Percentiles rank a stretch among this genome's conserved stretches.
phyloP scores from a whole-genome alignment of 2,888 invertebrate genomes.

The Pegoplata infirma region DNA sequence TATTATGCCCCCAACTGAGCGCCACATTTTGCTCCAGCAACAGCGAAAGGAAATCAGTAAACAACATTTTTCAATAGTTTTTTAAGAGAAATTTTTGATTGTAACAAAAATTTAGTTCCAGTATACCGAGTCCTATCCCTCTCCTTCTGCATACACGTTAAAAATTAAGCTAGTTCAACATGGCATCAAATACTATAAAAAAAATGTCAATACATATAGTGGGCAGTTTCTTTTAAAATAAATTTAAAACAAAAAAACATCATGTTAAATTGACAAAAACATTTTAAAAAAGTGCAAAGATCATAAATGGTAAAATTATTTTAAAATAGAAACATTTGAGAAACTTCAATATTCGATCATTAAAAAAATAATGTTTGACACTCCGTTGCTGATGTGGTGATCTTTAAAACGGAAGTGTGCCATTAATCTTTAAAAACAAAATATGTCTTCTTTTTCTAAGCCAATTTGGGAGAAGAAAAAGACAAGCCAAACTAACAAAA shows the following conservation, averaged over 20 bases:
- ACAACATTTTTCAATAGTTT: too few relatives aligned
- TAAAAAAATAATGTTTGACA: slow-evolving; percentile 20
- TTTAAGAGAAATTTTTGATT: too few relatives aligned
- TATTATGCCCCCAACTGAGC: too few relatives aligned
- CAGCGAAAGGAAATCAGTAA: too few relatives aligned
- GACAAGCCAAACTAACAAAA: slow-evolving; percentile 17
- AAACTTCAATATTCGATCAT: slow-evolving; percentile 30
- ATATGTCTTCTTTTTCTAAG: slow-evolving; percentile 35
- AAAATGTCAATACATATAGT: slow-evolving; percentile 34
- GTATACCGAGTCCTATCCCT: too few relatives aligned
- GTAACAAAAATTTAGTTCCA: too few relatives aligned
- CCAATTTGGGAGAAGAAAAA: neutral
- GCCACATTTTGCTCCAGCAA: too few relatives aligned
- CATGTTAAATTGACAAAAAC: slow-evolving; percentile 34
- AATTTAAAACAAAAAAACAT: slow-evolving; percentile 14
- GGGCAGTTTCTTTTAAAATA: slow-evolving; percentile 28
- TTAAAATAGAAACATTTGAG: slow-evolving; percentile 3
- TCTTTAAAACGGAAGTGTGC: slow-evolving; percentile 53
- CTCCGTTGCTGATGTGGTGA: slow-evolving; percentile 5
- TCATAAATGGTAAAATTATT: slow-evolving; percentile 26
- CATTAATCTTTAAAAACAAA: slow-evolving; percentile 56
- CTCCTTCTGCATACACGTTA: too few relatives aligned
- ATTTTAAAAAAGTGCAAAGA: slow-evolving; percentile 54
- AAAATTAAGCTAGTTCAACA: too few relatives aligned
- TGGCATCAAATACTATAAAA: slow-evolving; percentile 40